Evolutionary conservation across 2,113 vertebrate genomes (phyloP).

Genomic region (Planiliza haematocheilus): DNA sequence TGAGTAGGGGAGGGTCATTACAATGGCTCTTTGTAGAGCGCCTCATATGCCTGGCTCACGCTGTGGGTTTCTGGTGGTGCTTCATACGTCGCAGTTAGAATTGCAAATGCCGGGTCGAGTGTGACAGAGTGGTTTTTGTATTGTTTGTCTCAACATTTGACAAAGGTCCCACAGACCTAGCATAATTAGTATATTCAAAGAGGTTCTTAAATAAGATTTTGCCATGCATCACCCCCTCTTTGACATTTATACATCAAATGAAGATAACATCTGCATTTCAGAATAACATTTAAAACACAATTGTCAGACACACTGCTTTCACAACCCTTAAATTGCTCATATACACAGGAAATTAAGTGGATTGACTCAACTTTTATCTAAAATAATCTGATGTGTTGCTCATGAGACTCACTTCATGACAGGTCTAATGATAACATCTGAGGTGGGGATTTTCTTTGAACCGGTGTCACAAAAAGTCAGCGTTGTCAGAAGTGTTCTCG

Average conservation of each 20-base stretch:
- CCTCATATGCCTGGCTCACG: slow-evolving; percentile 61
- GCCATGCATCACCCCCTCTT: slow-evolving; percentile 30
- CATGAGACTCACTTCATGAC: not conserved
- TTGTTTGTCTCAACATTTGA: slow-evolving; percentile 64
- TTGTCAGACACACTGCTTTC: not conserved
- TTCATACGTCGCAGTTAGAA: slow-evolving; percentile 71
- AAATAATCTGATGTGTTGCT: not conserved
- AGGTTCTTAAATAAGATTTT: slow-evolving; percentile 57
- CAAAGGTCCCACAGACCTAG: slow-evolving; percentile 59
- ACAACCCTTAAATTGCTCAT: not conserved
- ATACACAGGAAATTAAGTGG: not conserved
- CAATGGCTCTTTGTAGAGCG: slow-evolving; percentile 75
- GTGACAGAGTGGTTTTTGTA: slow-evolving; percentile 76
- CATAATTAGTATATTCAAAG: slow-evolving; percentile 63
- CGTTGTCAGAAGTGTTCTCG: not conserved
- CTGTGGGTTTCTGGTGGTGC: slow-evolving; percentile 75
- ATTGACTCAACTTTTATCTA: not conserved
- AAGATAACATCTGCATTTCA: slow-evolving; percentile 53
- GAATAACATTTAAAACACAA: slow-evolving; percentile 22
- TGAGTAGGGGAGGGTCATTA: slow-evolving; percentile 66
- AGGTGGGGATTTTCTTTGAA: too few species aligned
- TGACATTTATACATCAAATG: slow-evolving; percentile 65
- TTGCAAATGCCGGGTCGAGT: slow-evolving; percentile 75
- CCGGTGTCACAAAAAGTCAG: too few species aligned
- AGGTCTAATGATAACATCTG: not conserved